These are phyloP conservation scores for Erpetoichthys calabaricus DNA, from an alignment of 2,797 vertebrate genomes.

Conservation along the genomic window DNA sequence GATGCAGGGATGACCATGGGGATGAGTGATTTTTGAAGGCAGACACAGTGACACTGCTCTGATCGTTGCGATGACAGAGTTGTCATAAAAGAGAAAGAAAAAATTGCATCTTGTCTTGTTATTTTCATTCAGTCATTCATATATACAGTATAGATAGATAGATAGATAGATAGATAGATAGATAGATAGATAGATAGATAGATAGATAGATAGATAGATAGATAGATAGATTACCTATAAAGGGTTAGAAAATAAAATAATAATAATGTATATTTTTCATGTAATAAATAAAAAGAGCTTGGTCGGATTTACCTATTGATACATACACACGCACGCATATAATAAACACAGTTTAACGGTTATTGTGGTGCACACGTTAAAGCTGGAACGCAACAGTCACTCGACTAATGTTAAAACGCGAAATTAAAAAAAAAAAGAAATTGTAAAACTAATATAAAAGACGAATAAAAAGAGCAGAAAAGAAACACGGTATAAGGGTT, in stretches of 20 bases:
- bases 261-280: too few relatives aligned
- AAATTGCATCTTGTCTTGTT: constrained; percentile 51
- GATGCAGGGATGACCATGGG: constrained; percentile 68
- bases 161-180: neutral
- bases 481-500: neutral
- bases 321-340: too few relatives aligned
- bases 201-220: too few relatives aligned
- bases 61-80: constrained; percentile 59
- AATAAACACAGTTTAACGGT: too few relatives aligned
- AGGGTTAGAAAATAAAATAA: too few relatives aligned
- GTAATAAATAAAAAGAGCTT: too few relatives aligned
- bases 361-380: too few relatives aligned
- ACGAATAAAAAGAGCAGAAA: constrained; percentile 8
- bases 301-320: too few relatives aligned
- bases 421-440: constrained; percentile 1
- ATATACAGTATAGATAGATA: neutral
- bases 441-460: neutral
- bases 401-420: too few relatives aligned
- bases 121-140: constrained; percentile 40
- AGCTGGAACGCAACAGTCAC: too few relatives aligned
- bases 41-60: constrained; percentile 56
- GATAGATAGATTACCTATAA: too few relatives aligned
- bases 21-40: constrained; percentile 48
- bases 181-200: neutral
- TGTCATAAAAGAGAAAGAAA: constrained; percentile 44